Evolutionary conservation across 2,797 vertebrate species (phyloP).

Genomic region (Labroides dimidiatus): DNA sequence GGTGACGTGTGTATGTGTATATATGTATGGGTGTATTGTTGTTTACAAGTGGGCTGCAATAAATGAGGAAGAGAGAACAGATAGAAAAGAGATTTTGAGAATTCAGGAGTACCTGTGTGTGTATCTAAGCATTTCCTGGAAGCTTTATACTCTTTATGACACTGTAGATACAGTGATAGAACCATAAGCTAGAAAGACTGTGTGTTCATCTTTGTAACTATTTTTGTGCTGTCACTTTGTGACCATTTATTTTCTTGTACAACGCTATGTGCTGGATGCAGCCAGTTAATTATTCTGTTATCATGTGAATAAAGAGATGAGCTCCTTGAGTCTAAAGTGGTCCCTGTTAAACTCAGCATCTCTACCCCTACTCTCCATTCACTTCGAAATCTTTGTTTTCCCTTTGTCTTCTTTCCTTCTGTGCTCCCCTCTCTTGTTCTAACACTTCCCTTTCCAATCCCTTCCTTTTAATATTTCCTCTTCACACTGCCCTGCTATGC

Average conservation of each 20-base stretch:
- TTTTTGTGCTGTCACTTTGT: neutral
- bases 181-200: too few species aligned
- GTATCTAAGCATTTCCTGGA: neutral
- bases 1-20: neutral
- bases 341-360: conserved; percentile 16
- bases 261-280: neutral
- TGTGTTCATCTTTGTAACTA: neutral
- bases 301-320: conserved; percentile 6
- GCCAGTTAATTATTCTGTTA: neutral
- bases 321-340: conserved; percentile 3
- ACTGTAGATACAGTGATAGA: neutral
- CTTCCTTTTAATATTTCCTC: conserved; percentile 7
- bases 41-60: too few species aligned
- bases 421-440: conserved; percentile 30
- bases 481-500: conserved; percentile 55
- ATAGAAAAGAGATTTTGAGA: conserved; percentile 4
- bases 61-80: neutral
- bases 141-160: neutral
- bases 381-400: conserved; percentile 1
- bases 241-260: neutral
- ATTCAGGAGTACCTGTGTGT: neutral
- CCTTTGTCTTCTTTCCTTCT: neutral
- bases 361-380: neutral
- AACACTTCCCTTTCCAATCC: conserved; percentile 27
- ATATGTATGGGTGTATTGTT: neutral